Evolutionary conservation across 2,888 invertebrate species (phyloP).

Genomic region (Epistrophe eligans): DNA sequence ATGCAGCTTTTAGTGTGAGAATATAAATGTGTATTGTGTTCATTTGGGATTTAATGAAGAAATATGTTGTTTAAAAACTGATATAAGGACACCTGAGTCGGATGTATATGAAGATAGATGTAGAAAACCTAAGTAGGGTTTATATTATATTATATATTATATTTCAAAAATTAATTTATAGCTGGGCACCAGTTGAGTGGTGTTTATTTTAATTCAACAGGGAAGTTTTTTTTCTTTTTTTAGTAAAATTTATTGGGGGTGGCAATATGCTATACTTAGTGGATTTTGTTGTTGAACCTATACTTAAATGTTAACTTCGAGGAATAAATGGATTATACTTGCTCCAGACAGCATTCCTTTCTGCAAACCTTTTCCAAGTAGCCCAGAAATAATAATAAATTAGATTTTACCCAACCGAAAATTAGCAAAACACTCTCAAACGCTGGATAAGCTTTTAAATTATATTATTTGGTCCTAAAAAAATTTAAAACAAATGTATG

Average conservation of each 20-base stretch:
- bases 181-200: background rate
- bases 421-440: too few relatives aligned
- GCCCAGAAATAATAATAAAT: too few relatives aligned
- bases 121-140: background rate
- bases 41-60: slow-evolving; percentile 6
- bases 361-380: too few relatives aligned
- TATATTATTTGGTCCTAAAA: too few relatives aligned
- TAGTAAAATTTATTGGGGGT: background rate
- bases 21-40: background rate
- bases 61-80: background rate
- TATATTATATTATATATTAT: background rate
- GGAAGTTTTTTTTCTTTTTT: background rate
- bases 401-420: too few relatives aligned
- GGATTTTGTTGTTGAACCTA: background rate
- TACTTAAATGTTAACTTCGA: too few relatives aligned
- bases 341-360: too few relatives aligned
- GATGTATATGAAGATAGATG: background rate
- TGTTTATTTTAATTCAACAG: background rate
- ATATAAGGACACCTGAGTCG: background rate
- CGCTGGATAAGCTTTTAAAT: too few relatives aligned
- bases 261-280: too few relatives aligned
- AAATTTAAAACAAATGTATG: too few relatives aligned
- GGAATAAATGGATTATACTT: too few relatives aligned
- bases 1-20: background rate
- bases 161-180: background rate